phyloP scores from a whole-genome alignment of 2,113 vertebrate genomes.

The Oncorhynchus tshawytscha region DNA sequence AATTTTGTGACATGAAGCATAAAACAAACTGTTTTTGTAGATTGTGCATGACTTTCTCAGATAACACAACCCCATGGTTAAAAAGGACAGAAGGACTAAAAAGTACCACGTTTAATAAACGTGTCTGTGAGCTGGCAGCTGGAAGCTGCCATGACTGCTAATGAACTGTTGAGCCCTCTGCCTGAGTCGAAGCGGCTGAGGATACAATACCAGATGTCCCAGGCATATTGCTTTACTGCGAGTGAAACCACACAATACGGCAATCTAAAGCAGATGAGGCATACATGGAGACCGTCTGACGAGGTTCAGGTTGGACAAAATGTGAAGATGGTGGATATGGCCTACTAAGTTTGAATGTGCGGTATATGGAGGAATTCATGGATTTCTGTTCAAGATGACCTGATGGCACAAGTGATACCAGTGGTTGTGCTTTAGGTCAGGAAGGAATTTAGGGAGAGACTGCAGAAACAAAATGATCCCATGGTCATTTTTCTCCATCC shows the following conservation, averaged over 20 bases:
- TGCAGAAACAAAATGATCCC: no score
- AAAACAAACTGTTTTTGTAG: no score
- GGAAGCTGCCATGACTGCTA: conserved; percentile 35
- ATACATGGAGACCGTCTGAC: conserved; percentile 25
- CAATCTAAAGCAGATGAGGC: conserved; percentile 22
- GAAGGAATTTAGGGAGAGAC: no score
- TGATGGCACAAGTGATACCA: no score
- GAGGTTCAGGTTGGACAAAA: neutral
- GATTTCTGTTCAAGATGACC: no score
- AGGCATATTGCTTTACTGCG: conserved; percentile 35
- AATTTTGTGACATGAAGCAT: no score
- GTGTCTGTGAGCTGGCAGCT: conserved; percentile 35
- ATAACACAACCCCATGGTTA: no score
- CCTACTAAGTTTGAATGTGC: no score
- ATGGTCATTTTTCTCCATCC: conserved; percentile 24
- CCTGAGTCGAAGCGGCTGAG: conserved; percentile 21
- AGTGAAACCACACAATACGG: conserved; percentile 39
- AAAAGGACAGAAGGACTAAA: neutral
- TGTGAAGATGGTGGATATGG: neutral
- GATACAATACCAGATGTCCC: conserved; percentile 56
- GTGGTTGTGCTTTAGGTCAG: no score
- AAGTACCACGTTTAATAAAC: conserved; percentile 34
- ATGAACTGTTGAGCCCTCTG: conserved; percentile 35
- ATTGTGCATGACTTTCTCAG: no score
- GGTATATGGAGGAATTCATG: no score